Base-by-base conservation (phyloP, 2,888 invertebrate species). In the Carcina quercana region DNA sequence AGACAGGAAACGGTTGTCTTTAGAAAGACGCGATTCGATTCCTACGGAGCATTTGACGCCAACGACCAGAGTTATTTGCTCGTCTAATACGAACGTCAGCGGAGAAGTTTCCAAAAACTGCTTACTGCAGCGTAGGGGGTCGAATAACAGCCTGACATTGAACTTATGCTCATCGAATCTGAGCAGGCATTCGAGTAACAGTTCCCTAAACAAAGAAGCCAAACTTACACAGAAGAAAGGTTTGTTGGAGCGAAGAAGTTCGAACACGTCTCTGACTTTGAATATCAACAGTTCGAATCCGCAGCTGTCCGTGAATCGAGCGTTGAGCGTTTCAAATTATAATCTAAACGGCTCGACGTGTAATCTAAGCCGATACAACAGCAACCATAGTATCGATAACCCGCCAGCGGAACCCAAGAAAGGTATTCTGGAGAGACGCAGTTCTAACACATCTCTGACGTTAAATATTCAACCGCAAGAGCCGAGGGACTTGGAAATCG, bases 241-340 rank as follows among this genome's bases (percentile, higher is more conserved):
- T 5, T 71, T 95, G 1, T 72, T 95, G 3, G 94, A 95, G 60
- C 87, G 97, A 14, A 86, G 97, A 32, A 96, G 96, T 30, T 96
- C 96, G 1, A 96, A 95, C 60, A 95, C 96, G 0, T 95, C 95
- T 34, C 76, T 97, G 2, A 96, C 96, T 1, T 88, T 97, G 13
- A 94, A 93, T 36, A 83, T 85, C 5, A 83, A 80, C 35, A 76
- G 57, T 13, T 78, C 80, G 0, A 82, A 79, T 34, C 75, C 82
- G 0, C 84, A 83, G 34, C 43, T 85, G 14, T 85, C 88, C 1
- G 69, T 67, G 0, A 85, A 80, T 32, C 53, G 75, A 35, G 76
- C 72, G 0, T 50, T 86, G 1, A 85, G 85, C 35, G 65, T 86
- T 7, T 86, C 86, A 0, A 86, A 86, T 44, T 85, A 84, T 37